Conservation (phyloP, 2,797 vertebrate genomes). For the Dicrostonyx torquatus region DNA sequence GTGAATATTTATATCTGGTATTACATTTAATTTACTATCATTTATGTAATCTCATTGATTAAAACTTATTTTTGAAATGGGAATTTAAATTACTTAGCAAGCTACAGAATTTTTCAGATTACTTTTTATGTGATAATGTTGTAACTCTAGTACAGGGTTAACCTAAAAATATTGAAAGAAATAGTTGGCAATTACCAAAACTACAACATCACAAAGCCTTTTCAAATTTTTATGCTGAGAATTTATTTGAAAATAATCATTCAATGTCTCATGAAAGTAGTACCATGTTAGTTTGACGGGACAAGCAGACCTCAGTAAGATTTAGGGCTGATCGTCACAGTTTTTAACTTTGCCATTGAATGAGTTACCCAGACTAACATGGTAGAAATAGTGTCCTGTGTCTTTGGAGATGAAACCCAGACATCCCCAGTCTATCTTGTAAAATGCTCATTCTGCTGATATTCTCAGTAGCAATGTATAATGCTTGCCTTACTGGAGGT, state of each 20-base stretch:
- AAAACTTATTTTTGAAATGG: neutral
- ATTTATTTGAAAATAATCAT: neutral
- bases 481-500: neutral
- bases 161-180: neutral
- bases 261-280: neutral
- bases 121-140: neutral
- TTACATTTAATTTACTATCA: neutral
- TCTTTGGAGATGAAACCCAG: neutral
- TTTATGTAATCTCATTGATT: neutral
- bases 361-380: neutral
- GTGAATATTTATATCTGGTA: neutral
- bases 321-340: neutral
- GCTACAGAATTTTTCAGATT: neutral
- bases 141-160: neutral
- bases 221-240: neutral
- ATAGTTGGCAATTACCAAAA: neutral
- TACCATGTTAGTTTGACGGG: neutral
- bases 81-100: neutral
- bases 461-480: neutral
- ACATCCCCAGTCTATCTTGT: fast-evolving
- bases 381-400: neutral
- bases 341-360: neutral
- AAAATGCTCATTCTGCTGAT: neutral
- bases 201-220: neutral
- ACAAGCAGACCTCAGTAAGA: neutral